Base-by-base conservation (phyloP, 1,140 invertebrate genomes). In the Chrysopa pallens region DNA sequence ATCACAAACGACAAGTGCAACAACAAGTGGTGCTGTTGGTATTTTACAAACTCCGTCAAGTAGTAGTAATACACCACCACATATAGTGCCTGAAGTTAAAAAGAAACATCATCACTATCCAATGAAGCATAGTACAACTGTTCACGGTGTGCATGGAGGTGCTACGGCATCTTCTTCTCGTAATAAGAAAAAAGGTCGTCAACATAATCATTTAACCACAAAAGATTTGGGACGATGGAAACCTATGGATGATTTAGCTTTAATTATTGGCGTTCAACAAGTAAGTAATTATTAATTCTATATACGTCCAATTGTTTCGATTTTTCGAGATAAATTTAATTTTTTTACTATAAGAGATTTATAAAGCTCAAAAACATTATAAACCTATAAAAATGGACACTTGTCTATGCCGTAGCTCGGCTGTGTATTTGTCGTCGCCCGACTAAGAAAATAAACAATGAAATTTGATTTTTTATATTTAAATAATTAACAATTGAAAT, bases 221-320 rank as follows among this genome's bases (percentile, higher is more conserved):
- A 83, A 90, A 68, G 88, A 93, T 67, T 64, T 95, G 8, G 91
- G 91, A 0, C 67, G 89, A 47, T 98, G 94, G 93, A 96, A 96
- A 61, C 89, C 93, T 11, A 84, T 86, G 28, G 95, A 98, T 70
- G 95, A 98, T 67, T 66, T 97, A 6, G 81, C 87, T 3, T 65
- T 98, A 1, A 90, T 98, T 46, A 80, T 87, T 50, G 89, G 87
- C 48, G 85, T 96, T 8, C 83, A 91, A 56, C 93, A 97, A 63
- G 84, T 87, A 61, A 65, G 59, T 48, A 56, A 60, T 42, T 54
- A 7, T 31, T 12, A 33, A 33, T 8, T 7, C 31, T n/a, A 38
- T 7, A 13, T 13, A 11, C 13, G 36, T 38, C 14, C 31, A 33
- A 7, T 8, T 8, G 31, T 33, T 37, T 14, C n/a, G n/a, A n/a